Base-by-base conservation (phyloP, 2,113 vertebrate genomes). In the Trinectes maculatus region DNA sequence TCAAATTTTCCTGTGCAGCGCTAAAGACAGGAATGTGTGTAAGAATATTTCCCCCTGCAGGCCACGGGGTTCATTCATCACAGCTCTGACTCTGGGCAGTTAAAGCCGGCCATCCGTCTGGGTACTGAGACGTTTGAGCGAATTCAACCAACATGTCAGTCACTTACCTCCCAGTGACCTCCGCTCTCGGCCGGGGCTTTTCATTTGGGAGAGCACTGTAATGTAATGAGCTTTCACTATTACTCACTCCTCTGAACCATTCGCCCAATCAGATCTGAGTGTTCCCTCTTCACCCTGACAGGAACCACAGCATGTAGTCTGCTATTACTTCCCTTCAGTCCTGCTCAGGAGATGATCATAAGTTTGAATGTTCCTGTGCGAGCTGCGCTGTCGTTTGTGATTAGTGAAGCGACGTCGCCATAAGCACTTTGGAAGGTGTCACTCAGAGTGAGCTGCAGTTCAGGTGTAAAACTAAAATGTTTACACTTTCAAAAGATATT, bases 161-260 rank as follows among this genome's bases (percentile, higher is more conserved):
- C 66, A 82, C 71, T 80, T 76, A 69, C 77, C 83, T 62, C 49
- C 49, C 66, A 18, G 2, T 84, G 87, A 89, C 81, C 84, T 76
- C 83, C 62, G 42, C 67, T 60, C 64, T 68, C 51, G 13, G 39
- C 53, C 60, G 11, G 43, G 69, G 21, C 18, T 19, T 75, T 84
- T 88, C 67, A 80, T 88, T 79, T 75, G 68, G 36, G 36, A 47
- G 37, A 79, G 67, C 54, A 7, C 57, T 16, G 70, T 86, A 82
- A 86, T 85, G 85, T 88, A 82, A 88, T 86, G 77, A 88, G 85
- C 37, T 0, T 44, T 48, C 40, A 46, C 65, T 42, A 33, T 73
- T 83, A 79, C n/a, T 84, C 75, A 81, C 19, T 71, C 28, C 7
- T 6, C 8, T 25, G 53, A 64, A 61, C 26, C 67, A 57, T 44